Conservation (phyloP, 2,888 invertebrate genomes). For the Mellilla xanthometata region DNA sequence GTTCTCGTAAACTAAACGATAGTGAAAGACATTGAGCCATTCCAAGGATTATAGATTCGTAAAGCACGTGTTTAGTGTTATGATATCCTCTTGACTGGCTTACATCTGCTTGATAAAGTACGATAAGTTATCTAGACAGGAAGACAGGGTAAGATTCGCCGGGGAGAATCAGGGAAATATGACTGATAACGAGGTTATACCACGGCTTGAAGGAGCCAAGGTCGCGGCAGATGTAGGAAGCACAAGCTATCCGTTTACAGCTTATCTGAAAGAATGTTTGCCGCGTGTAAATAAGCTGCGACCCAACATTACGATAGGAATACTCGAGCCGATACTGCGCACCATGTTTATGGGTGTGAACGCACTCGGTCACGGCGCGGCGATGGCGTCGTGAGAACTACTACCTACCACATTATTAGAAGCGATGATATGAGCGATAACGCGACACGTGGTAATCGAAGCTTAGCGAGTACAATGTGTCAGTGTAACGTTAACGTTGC, state of each 20-base stretch:
- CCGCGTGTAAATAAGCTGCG: conserved; percentile 70
- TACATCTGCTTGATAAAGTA: conserved; percentile 54
- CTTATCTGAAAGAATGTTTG: conserved; percentile 74
- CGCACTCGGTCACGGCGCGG: conserved; percentile 53
- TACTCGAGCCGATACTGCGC: conserved; percentile 49
- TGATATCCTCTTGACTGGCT: conserved; percentile 29
- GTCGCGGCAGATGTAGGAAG: conserved; percentile 80
- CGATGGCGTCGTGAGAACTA: conserved; percentile 67
- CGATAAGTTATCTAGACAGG: conserved; percentile 69
- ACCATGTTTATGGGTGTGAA: conserved; percentile 68
- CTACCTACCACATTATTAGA: conserved; percentile 54
- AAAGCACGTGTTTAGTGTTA: conserved; percentile 41
- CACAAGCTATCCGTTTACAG: conserved; percentile 71
- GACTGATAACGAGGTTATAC: conserved; percentile 78
- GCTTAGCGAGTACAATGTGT: conserved; percentile 46
- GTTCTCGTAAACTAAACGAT: conserved; percentile 54
- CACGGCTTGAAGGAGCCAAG: conserved; percentile 72
- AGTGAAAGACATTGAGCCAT: conserved; percentile 56
- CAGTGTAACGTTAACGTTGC: conserved; percentile 49
- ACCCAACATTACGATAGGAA: conserved; percentile 46
- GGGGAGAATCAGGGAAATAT: conserved; percentile 61
- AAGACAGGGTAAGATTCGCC: conserved; percentile 69
- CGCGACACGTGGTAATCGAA: conserved; percentile 63
- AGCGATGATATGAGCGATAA: conserved; percentile 54
- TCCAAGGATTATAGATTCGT: conserved; percentile 38